Base-by-base conservation (phyloP, 1,140 invertebrate genomes). In the Scylla paramamosain region DNA sequence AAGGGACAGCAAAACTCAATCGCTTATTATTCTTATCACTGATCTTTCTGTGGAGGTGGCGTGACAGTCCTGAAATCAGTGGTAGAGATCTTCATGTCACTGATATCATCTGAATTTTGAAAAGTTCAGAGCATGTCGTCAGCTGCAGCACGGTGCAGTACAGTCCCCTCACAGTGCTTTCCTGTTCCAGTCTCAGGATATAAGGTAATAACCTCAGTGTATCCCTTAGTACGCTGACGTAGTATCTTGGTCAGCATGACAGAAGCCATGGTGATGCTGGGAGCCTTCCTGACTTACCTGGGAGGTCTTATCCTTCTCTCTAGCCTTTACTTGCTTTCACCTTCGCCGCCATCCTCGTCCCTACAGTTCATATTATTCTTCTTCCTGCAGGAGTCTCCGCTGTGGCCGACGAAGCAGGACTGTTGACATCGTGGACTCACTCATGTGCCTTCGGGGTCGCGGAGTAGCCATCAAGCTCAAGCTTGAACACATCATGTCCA, bases 191-290 rank as follows among this genome's bases (percentile, higher is more conserved):
- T 89, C 25, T 91, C 93, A 32, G 3, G 91, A 20, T 94, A 82
- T 89, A 94, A 91, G 93, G 93, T 94, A 77, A 77, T 91, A 20
- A 94, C 91, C 67, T 91, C 88, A 12, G 93, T 94, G 0, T 94
- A 94, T 45, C 93, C 93, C 8, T 67, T 89, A 20, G 77, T 89
- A 6, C 45, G 93, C 52, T 94, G 93, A 89, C 87, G 93, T 7
- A 89, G 93, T 67, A 91, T 94, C 67, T 91, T 91, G 88, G 48
- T 84, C 0, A 67, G 93, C 31, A 77, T 94, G 59, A 46, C 93
- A 0, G 93, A 94, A 32, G 93, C 93, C 25, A 94, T 94, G 93
- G 93, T 94, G 59, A 94, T 94, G 93, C 39, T 94, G 88, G 93
- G 93, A 0, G 93, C 89, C 32, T 94, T 94, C 77, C 45, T 94